Evolutionary conservation across 2,888 invertebrate species (phyloP), one percentile per base, ranked within the genome.

Genomic region (Ormyrus thymus): DNA sequence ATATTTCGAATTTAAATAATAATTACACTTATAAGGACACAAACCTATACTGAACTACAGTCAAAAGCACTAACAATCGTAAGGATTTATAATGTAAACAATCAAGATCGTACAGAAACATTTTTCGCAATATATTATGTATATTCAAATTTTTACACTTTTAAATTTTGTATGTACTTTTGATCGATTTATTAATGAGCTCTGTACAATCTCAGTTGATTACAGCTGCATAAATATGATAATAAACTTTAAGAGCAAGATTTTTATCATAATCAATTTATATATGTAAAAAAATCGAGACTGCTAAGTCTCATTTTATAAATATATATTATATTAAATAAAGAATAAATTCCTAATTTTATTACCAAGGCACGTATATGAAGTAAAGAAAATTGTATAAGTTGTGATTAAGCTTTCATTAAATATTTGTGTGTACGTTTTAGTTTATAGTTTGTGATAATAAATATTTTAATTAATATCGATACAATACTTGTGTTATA

Each of bases 371-470:
- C 78, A 74, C 69, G 73, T 75, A 65, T 73, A 81, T 29, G 29
- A 66, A 78, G 77, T 53, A n/a, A 77, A 69, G 53, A 68, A 83
- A 83, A 75, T 75, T 68, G 59, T 65, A 65, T 71, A 66, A 66
- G 58, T 78, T 81, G 81, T 83, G 69, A 75, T 82, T 85, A 85
- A 86, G 85, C 84, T 86, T 86, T 84, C 84, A 86, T 87, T 84
- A 86, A 85, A 84, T 84, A 85, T 83, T 73, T 83, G 80, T 86
- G 84, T 88, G 86, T 88, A 89, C 81, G 84, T 84, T 86, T 84
- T 87, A 86, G 86, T 85, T 86, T 80, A 87, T 89, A 88, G 87
- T 89, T 89, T 89, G 89, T 89, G 89, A 89, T 89, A 89, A 89
- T 89, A 89, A 89, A 89, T 86, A 86, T 86, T 87, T 87, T 85